Conservation (phyloP, 2,888 invertebrate species). For the Xanthorhoe spadicearia region DNA sequence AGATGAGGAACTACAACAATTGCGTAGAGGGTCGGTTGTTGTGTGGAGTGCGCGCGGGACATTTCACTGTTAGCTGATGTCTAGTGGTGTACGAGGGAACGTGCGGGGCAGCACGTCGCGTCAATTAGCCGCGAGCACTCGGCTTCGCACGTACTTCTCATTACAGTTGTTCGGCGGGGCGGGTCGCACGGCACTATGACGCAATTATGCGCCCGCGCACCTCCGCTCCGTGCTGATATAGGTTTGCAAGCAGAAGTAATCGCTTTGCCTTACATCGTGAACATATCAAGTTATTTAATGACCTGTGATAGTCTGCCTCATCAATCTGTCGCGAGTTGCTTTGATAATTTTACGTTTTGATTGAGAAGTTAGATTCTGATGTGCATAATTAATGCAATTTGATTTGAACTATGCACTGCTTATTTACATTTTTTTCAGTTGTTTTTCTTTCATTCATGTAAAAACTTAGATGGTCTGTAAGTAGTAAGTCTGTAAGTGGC, state of each 20-base stretch:
- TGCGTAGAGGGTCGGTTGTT: no score
- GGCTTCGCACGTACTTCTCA: background rate
- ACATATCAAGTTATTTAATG: background rate
- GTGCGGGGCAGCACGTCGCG: background rate
- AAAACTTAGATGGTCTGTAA: background rate
- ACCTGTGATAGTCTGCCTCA: background rate
- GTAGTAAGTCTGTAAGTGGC: no score
- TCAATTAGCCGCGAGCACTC: background rate
- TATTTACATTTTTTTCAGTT: background rate
- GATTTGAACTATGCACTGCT: background rate
- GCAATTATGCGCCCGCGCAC: background rate
- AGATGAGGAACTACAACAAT: no score
- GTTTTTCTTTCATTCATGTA: background rate
- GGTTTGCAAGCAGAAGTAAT: background rate
- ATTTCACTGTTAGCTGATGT: background rate
- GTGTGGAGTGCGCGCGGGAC: no score
- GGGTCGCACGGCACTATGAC: constrained; percentile 10
- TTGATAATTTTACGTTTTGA: background rate
- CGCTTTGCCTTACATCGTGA: background rate
- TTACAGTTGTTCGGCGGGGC: constrained; percentile 1
- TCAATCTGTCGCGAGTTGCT: background rate
- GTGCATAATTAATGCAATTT: background rate
- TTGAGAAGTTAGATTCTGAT: background rate
- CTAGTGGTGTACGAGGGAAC: background rate
- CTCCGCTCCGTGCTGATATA: background rate